Evolutionary conservation across 2,888 invertebrate species (phyloP).

Genomic region (Scaptomyza reducta): DNA sequence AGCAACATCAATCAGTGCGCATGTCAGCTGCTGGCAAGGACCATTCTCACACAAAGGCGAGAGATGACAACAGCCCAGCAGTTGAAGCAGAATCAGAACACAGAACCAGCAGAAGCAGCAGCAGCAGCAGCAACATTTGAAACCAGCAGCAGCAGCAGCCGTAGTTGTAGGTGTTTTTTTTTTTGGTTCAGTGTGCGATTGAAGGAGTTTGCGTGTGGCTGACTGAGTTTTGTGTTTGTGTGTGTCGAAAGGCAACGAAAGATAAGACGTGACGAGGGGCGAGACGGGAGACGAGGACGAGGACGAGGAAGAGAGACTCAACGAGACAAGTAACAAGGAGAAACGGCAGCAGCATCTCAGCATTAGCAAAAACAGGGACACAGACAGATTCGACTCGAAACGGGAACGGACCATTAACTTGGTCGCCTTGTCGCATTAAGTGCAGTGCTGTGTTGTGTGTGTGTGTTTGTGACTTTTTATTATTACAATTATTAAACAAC

Average conservation of each 20-base stretch:
- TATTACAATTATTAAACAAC: slow-evolving; percentile 7
- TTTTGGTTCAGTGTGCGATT: slow-evolving; percentile 61
- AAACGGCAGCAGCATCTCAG: slow-evolving; percentile 7
- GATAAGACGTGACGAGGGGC: not conserved
- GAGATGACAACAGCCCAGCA: slow-evolving; percentile 49
- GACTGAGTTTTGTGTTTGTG: slow-evolving; percentile 48
- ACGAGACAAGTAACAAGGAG: slow-evolving; percentile 17
- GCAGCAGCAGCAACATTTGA: slow-evolving; percentile 14
- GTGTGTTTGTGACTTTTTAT: slow-evolving; percentile 3
- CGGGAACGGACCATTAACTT: slow-evolving; percentile 32
- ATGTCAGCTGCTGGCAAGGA: slow-evolving; percentile 52
- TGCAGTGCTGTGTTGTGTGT: slow-evolving; percentile 6
- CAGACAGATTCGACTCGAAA: slow-evolving; percentile 25
- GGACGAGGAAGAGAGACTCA: slow-evolving; percentile 10
- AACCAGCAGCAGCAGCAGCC: slow-evolving; percentile 22
- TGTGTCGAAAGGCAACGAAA: slow-evolving; percentile 8
- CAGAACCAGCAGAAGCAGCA: slow-evolving; percentile 5
- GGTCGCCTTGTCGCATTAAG: slow-evolving; percentile 11
- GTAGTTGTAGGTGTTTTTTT: slow-evolving; percentile 18
- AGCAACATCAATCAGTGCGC: slow-evolving; percentile 61
- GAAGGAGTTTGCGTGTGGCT: slow-evolving; percentile 68
- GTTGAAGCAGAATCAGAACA: slow-evolving; percentile 9
- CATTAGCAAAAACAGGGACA: slow-evolving; percentile 12
- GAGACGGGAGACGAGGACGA: slow-evolving; percentile 1
- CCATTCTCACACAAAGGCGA: slow-evolving; percentile 31